phyloP scores from a whole-genome alignment of 2,113 vertebrate species.

The Diadophis punctatus region DNA sequence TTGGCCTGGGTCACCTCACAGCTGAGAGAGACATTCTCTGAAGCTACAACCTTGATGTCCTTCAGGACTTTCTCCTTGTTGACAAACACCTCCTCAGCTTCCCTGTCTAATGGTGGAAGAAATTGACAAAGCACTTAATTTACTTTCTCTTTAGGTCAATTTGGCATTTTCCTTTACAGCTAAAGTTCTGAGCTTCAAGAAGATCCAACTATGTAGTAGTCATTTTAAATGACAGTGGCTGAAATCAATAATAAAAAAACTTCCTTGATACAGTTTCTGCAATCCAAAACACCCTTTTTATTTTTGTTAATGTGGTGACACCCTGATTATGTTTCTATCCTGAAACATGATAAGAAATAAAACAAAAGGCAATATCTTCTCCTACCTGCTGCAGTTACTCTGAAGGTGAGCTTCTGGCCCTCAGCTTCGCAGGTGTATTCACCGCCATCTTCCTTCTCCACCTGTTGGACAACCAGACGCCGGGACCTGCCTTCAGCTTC shows the following conservation, averaged over 20 bases:
- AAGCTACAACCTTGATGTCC: constrained; percentile 65
- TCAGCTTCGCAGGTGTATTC: constrained; percentile 68
- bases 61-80: constrained; percentile 69
- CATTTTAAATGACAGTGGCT: neutral
- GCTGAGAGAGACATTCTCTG: constrained; percentile 68
- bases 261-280: neutral
- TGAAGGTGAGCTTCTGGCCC: constrained; percentile 60
- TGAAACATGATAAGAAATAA: neutral
- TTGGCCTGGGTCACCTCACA: constrained; percentile 73
- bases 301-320: neutral
- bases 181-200: neutral
- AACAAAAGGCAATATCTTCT: neutral
- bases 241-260: no score
- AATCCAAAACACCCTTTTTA: neutral
- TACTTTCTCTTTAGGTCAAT: neutral
- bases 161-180: neutral
- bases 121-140: neutral
- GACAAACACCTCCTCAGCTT: constrained; percentile 46
- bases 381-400: constrained; percentile 58
- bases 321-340: neutral
- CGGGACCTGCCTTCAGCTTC: constrained; percentile 65
- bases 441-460: constrained; percentile 72
- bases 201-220: neutral
- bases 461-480: constrained; percentile 70
- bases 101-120: neutral